phyloP scores from a whole-genome alignment of 2,888 invertebrate genomes.

The Anthophora plumipes region DNA sequence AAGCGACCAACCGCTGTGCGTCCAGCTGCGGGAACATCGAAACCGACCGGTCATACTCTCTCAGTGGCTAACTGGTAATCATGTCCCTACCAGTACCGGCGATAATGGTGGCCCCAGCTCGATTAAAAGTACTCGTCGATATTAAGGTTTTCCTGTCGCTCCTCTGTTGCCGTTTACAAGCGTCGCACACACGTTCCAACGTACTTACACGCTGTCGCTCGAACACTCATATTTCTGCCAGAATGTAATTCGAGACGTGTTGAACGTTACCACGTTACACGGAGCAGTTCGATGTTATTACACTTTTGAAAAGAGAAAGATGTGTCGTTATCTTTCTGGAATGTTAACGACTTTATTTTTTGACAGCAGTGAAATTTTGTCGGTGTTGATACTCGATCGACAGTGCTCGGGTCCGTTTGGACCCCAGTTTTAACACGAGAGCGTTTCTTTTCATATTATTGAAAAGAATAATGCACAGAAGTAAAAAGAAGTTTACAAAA shows the following conservation, averaged over 20 bases:
- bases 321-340: too few relatives aligned
- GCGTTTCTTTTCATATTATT: too few relatives aligned
- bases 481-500: too few relatives aligned
- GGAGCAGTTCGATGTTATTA: background rate
- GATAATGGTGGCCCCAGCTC: constrained; percentile 47
- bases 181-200: constrained; percentile 26
- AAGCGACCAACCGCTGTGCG: constrained; percentile 65
- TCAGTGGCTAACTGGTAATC: constrained; percentile 63
- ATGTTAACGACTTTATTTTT: too few relatives aligned
- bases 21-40: constrained; percentile 65
- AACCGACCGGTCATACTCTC: constrained; percentile 57
- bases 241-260: constrained; percentile 11
- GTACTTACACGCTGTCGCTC: background rate
- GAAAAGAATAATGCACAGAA: too few relatives aligned
- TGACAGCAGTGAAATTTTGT: too few relatives aligned
- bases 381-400: too few relatives aligned
- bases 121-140: constrained; percentile 65
- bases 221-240: constrained; percentile 4
- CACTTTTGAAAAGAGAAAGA: background rate
- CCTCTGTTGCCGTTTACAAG: constrained; percentile 49
- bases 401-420: too few relatives aligned
- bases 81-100: constrained; percentile 40
- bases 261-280: background rate
- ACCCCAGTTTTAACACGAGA: too few relatives aligned
- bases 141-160: constrained; percentile 66